Conservation (phyloP, 2,113 vertebrate species). For the Hassar affinis region DNA sequence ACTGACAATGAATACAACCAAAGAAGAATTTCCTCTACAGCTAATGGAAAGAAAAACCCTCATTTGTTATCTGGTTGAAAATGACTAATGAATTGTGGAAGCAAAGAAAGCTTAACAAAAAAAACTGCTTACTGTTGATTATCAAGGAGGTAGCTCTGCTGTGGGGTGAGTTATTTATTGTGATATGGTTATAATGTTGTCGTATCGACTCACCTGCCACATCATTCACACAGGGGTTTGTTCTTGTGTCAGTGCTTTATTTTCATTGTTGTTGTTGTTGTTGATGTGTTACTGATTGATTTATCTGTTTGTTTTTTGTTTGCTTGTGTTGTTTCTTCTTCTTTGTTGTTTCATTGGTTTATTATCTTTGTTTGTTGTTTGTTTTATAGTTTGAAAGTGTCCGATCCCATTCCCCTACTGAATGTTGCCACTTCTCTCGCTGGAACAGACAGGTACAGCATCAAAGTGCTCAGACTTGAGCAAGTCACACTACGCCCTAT, state of each 20-base stretch:
- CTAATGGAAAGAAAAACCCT: no score
- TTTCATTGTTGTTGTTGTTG: neutral
- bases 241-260: neutral
- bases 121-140: no score
- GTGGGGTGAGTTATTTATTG: no score
- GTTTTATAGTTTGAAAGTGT: conserved; percentile 89
- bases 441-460: conserved; percentile 95
- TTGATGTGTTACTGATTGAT: neutral
- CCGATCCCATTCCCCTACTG: conserved; percentile 89
- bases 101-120: no score
- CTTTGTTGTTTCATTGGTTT: conserved; percentile 5
- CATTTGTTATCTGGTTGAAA: no score
- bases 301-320: neutral
- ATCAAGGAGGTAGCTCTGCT: no score
- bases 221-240: no score
- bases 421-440: conserved; percentile 96
- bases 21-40: no score
- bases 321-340: neutral
- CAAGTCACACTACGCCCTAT: neutral
- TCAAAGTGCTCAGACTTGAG: neutral
- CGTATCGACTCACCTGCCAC: no score
- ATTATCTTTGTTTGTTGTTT: conserved; percentile 49
- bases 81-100: no score
- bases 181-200: no score
- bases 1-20: no score